phyloP scores from a whole-genome alignment of 2,888 invertebrate species.

The Orthonevra nobilis region DNA sequence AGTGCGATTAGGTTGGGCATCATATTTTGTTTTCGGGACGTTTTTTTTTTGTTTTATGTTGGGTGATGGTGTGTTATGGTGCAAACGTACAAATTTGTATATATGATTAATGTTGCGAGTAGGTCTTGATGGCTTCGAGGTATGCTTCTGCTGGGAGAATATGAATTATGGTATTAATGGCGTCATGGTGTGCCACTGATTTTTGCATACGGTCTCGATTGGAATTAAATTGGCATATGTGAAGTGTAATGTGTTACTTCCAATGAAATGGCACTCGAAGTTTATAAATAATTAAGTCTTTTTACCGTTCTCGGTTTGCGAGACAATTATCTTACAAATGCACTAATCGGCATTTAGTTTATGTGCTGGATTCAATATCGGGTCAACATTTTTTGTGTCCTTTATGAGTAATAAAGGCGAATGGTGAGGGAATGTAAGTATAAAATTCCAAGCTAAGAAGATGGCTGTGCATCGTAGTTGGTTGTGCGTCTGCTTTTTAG shows the following conservation, averaged over 20 bases:
- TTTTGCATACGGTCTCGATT: slow-evolving; percentile 55
- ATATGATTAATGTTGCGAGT: slow-evolving; percentile 62
- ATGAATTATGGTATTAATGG: slow-evolving; percentile 53
- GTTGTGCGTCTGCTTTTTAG: too few relatives aligned
- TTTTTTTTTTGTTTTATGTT: slow-evolving; percentile 37
- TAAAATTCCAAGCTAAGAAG: too few relatives aligned
- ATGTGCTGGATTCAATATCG: too few relatives aligned
- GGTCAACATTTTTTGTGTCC: too few relatives aligned
- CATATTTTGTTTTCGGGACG: not conserved
- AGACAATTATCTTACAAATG: too few relatives aligned
- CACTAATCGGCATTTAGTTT: too few relatives aligned
- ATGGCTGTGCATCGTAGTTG: too few relatives aligned
- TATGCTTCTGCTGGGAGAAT: slow-evolving; percentile 11
- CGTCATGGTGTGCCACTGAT: slow-evolving; percentile 53
- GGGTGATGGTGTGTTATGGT: slow-evolving; percentile 37
- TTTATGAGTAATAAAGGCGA: too few relatives aligned
- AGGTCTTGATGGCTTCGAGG: slow-evolving; percentile 33
- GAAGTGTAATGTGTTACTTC: slow-evolving; percentile 4
- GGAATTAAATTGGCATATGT: slow-evolving; percentile 62
- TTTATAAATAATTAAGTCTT: too few relatives aligned
- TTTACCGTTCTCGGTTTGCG: too few relatives aligned
- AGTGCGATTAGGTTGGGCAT: slow-evolving; percentile 64
- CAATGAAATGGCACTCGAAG: too few relatives aligned
- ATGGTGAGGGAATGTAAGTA: too few relatives aligned
- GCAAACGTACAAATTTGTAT: slow-evolving; percentile 36